Evolutionary conservation across 2,113 vertebrate genomes (phyloP).

Genomic region (Mustela nigripes): DNA sequence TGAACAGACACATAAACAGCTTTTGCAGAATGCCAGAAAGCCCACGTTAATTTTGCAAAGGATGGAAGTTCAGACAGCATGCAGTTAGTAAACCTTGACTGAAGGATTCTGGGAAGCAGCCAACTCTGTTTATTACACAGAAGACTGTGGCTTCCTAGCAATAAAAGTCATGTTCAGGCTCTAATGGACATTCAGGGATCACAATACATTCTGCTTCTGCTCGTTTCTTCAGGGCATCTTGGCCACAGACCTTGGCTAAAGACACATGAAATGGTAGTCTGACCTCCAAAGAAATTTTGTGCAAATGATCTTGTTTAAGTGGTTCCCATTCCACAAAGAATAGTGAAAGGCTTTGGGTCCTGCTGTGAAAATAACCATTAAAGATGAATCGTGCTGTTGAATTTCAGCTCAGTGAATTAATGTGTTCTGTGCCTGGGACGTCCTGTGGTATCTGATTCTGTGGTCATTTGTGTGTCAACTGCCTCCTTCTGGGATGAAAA

Average conservation of each 20-base stretch:
- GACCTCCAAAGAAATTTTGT: neutral
- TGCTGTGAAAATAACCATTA: conserved; percentile 22
- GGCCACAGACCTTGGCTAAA: conserved; percentile 45
- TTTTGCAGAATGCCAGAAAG: neutral
- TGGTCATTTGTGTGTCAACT: neutral
- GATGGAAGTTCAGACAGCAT: conserved; percentile 62
- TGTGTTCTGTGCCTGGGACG: neutral
- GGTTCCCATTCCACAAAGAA: neutral
- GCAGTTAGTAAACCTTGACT: conserved; percentile 57
- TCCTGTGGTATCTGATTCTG: neutral
- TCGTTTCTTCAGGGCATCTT: neutral
- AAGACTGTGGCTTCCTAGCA: conserved; percentile 54
- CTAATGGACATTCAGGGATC: conserved; percentile 24
- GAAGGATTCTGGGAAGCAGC: conserved; percentile 63
- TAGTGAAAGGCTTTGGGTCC: neutral
- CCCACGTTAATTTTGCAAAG: conserved; percentile 43
- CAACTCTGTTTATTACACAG: conserved; percentile 66
- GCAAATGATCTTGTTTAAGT: conserved; percentile 17
- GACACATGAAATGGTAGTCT: neutral
- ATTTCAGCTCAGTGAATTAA: conserved; percentile 63
- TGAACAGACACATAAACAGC: conserved; percentile 52
- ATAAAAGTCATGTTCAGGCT: conserved; percentile 62
- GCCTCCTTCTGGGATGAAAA: conserved; percentile 31
- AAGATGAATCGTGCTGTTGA: conserved; percentile 61
- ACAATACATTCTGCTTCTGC: neutral